phyloP scores from a whole-genome alignment of 2,888 invertebrate genomes.

The Hydraecia micacea region DNA sequence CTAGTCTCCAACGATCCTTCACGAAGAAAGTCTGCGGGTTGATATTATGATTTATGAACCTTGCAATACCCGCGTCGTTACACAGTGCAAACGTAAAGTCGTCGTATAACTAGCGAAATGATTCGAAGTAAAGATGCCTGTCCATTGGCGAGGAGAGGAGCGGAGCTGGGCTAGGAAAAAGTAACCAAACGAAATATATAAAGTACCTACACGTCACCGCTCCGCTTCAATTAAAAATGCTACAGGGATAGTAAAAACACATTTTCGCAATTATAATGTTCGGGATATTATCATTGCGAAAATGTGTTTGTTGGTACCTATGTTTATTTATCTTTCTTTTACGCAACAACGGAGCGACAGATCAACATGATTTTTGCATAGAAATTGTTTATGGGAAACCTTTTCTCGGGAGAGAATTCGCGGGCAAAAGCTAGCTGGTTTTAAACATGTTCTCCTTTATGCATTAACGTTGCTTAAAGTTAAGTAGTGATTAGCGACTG shows the following conservation, averaged over 20 bases:
- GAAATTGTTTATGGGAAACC: background rate
- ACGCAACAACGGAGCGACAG: background rate
- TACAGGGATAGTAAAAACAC: background rate
- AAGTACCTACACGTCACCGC: background rate
- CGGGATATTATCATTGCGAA: background rate
- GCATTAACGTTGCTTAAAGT: no score
- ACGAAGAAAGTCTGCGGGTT: slow-evolving; percentile 1
- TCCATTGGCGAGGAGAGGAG: background rate
- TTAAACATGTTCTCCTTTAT: no score
- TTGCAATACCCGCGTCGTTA: slow-evolving; percentile 15
- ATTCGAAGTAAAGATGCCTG: background rate
- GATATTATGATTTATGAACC: slow-evolving; percentile 37
- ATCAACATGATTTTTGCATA: background rate
- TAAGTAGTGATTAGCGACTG: no score
- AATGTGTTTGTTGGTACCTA: background rate
- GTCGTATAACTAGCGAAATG: slow-evolving; percentile 1
- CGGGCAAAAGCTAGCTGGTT: background rate
- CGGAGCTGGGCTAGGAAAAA: background rate
- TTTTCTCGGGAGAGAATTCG: background rate
- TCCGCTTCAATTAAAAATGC: background rate
- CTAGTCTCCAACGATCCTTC: background rate
- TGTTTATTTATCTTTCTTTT: background rate
- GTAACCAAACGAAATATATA: background rate
- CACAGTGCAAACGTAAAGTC: slow-evolving; percentile 14
- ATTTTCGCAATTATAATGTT: background rate